Conservation (phyloP, 2,888 invertebrate species). For the Acanthosepion esculentum region DNA sequence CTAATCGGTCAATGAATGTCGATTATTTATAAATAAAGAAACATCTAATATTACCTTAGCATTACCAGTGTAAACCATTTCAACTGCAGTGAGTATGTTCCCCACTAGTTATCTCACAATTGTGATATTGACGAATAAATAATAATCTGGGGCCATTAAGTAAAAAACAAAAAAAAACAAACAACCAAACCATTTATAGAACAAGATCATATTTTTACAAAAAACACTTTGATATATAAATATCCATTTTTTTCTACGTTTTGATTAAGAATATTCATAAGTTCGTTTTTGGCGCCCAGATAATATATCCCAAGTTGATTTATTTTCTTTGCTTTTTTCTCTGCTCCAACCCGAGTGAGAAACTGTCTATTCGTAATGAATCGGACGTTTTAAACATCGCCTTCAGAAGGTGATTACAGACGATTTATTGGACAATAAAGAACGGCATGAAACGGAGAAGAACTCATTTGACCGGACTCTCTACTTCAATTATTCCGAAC, state of each 20-base stretch:
- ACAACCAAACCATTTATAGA: too few species aligned
- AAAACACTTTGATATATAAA: too few species aligned
- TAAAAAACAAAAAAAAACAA: too few species aligned
- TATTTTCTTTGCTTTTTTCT: not conserved
- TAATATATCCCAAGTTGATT: not conserved
- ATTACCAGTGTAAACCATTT: too few species aligned
- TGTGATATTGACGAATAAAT: too few species aligned
- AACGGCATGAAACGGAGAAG: not conserved
- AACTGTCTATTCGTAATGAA: not conserved
- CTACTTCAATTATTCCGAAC: not conserved
- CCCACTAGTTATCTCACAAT: too few species aligned
- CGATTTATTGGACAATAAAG: constrained; percentile 10
- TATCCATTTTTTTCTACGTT: not conserved
- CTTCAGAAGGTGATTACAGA: not conserved
- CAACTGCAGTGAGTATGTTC: too few species aligned
- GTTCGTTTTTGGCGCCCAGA: not conserved
- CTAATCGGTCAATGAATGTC: too few species aligned
- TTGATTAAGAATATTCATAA: not conserved
- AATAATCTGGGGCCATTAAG: too few species aligned
- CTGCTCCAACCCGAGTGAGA: not conserved
- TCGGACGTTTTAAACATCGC: not conserved
- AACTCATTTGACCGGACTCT: not conserved
- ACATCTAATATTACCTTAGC: too few species aligned
- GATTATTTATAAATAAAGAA: too few species aligned
- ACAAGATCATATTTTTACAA: too few species aligned